Evolutionary conservation across 2,113 vertebrate species (phyloP), one percentile per base, ranked within the genome.

Genomic region (Peromyscus maniculatus): DNA sequence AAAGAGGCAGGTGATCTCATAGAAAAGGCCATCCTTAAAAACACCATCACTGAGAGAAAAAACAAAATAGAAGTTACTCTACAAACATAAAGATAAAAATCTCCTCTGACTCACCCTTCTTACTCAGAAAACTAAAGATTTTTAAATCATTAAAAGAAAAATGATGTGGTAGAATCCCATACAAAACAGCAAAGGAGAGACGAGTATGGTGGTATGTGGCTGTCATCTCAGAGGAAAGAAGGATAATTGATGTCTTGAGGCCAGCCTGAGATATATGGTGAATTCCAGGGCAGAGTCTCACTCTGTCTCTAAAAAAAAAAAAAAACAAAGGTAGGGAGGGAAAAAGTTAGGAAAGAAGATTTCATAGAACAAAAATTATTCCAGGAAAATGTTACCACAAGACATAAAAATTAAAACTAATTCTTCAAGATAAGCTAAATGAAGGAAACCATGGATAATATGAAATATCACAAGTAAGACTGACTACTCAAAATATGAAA

Each of bases 21-120:
- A 91, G 33, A 55, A 9, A 72, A 91, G 5, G 11, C 0, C 22
- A 52, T 52, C 59, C 7, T 91, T 78, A 24, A 49, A 66, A 86
- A 31, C n/a, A 49, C 59, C 19, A 55, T 78, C 9, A 21, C 3
- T 91, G 52, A 79, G 26, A 93, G 49, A 71, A 26, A 90, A 95
- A 95, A 90, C 92, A 92, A 57, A 74, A 59, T 13, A 77, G 72
- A 89, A 69, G n/a, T 24, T 62, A 52, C 43, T 86, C 46, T 26
- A 79, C 19, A 91, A 24, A 17, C 6, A 72, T 84, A 71, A 72
- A 64, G 31, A 71, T 7, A 93, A 72, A 72, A 87, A 78, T 1
- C 72, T 72, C 17, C 52, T 28, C 17, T 87, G 17, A 83, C 15
- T 0, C 21, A 46, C 3, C 7, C 24, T 87, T 69, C 12, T 24